Conservation (phyloP, 2,797 vertebrate genomes). For the Sebastes minor region DNA sequence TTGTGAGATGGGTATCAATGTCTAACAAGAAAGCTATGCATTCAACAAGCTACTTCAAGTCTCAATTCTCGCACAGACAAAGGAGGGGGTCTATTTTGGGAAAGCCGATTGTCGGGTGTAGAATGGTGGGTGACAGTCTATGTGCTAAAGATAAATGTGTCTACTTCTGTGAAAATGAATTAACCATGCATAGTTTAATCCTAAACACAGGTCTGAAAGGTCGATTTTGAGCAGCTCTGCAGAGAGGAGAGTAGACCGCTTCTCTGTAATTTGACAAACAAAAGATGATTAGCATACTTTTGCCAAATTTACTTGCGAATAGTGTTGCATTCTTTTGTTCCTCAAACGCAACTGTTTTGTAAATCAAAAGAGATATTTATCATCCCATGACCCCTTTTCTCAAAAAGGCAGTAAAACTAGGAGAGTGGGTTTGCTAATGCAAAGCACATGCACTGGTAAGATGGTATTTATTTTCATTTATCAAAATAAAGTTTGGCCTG, state of each 20-base stretch:
- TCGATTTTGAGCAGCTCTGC: conserved; percentile 25
- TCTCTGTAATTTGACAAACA: conserved; percentile 58
- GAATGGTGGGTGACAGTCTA: conserved; percentile 24
- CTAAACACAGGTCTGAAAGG: conserved; percentile 43
- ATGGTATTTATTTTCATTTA: conserved; percentile 51
- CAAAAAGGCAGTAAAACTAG: neutral
- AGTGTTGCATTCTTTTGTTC: conserved; percentile 32
- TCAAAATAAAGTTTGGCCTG: conserved; percentile 47
- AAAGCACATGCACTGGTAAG: neutral
- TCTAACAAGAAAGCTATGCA: conserved; percentile 44
- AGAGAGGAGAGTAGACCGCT: conserved; percentile 19
- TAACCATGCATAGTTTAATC: conserved; percentile 58
- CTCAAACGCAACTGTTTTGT: neutral
- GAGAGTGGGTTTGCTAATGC: neutral
- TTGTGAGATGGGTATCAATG: conserved; percentile 55
- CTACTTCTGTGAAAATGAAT: conserved; percentile 44
- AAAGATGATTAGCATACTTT: conserved; percentile 52
- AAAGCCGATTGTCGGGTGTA: conserved; percentile 44
- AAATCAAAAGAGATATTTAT: neutral
- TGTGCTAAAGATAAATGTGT: conserved; percentile 52
- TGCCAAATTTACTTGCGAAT: conserved; percentile 43
- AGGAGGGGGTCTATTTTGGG: conserved; percentile 52
- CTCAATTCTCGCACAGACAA: conserved; percentile 28
- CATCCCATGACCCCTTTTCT: neutral
- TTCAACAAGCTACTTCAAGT: conserved; percentile 41